Percentiles rank a stretch among this genome's conserved stretches.
These are phyloP conservation scores for Ceraclea dissimilis DNA, from an alignment of 2,888 invertebrate species.

Conservation along the genomic window DNA sequence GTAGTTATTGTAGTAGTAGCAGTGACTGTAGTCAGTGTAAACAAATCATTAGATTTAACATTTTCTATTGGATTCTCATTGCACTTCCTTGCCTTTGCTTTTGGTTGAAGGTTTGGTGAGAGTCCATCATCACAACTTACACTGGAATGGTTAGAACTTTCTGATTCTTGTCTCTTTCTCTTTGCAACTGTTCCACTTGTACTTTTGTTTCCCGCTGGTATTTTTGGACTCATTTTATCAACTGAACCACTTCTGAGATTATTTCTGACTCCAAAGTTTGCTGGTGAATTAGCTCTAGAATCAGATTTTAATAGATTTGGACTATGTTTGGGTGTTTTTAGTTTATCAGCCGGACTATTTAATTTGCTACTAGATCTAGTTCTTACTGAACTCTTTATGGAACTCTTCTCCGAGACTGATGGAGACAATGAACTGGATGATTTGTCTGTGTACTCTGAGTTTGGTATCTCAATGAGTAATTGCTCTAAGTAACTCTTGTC, in stretches of 20 bases:
- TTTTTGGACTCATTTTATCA: slow-evolving; percentile 37
- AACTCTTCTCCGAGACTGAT: slow-evolving; percentile 40
- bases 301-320: slow-evolving; percentile 36
- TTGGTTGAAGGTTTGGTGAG: slow-evolving; percentile 35
- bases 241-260: slow-evolving; percentile 37
- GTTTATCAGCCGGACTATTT: slow-evolving; percentile 55
- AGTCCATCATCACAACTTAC: slow-evolving; percentile 51
- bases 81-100: slow-evolving; percentile 25
- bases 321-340: slow-evolving; percentile 42
- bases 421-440: slow-evolving; percentile 43
- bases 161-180: slow-evolving; percentile 72
- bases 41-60: slow-evolving; percentile 36
- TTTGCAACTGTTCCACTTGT: slow-evolving; percentile 42
- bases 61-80: slow-evolving; percentile 25
- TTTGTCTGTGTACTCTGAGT: slow-evolving; percentile 48
- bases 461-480: slow-evolving; percentile 77
- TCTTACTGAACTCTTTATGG: slow-evolving; percentile 48
- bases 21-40: slow-evolving; percentile 27
- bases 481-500: slow-evolving; percentile 65
- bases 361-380: slow-evolving; percentile 63
- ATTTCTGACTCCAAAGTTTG: slow-evolving; percentile 32
- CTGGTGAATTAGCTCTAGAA: slow-evolving; percentile 39
- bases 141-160: slow-evolving; percentile 61
- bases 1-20: slow-evolving; percentile 10
- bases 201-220: slow-evolving; percentile 15